Evolutionary conservation across 2,888 invertebrate genomes (phyloP), one percentile per base, ranked within the genome.

Genomic region (Ochropacha duplaris): DNA sequence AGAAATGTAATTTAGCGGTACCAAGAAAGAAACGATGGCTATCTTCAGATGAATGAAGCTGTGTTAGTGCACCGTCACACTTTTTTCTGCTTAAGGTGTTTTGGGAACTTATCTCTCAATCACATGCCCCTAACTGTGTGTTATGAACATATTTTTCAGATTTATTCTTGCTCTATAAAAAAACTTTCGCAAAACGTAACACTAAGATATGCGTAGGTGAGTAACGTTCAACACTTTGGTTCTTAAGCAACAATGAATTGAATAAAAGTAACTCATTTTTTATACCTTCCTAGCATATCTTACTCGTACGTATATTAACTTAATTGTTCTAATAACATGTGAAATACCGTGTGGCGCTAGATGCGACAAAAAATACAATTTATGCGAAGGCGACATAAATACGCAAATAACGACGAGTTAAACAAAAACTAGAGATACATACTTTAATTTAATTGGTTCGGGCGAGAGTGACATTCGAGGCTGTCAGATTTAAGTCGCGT

Each of bases 1-100:
- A 91, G 89, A 90, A 88, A 84, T 84, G 90, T 87, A 86, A 90
- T 91, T 90, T 92, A 90, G 91, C 91, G 89, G 91, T 89, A 91
- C 90, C 78, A 81, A 83, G 90, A 90, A 90, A 88, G 81, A 87
- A 84, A 80, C 78, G 88, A 91, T 90, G 81, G 78, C 85, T 85
- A 90, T 91, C 91, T 82, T 69, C 79, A 86, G 83, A 84, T 87
- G 86, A 84, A 89, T 89, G 88, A 83, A 83, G 82, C 77, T 83
- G 81, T 79, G 86, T 84, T 79, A 81, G 82, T 81, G 76, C 80
- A 76, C 73, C 71, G 81, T 81, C 80, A 86, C 86, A 88, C 82
- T 81, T 87, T 86, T 84, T 88, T 86, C 83, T 87, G 80, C 80
- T 81, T 83, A 83, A 88, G 87, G 89, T 90, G 87, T 88, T 84